Evolutionary conservation across 1,140 invertebrate species (phyloP), one percentile per base, ranked within the genome.

Genomic region (Callitettix versicolor): DNA sequence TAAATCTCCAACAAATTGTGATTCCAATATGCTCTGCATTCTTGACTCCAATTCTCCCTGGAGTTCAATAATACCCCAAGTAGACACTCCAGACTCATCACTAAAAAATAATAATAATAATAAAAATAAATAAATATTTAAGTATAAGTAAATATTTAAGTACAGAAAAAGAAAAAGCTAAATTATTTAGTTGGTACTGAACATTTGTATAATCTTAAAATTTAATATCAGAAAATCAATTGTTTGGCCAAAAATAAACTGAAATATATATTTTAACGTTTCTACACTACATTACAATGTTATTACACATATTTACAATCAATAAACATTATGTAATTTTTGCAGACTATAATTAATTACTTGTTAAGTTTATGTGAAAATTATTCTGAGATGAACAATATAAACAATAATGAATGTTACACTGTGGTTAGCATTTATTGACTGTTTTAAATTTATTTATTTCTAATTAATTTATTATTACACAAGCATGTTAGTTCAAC

Each of bases 21-120:
- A 76, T 38, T 79, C 69, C 38, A 78, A 65, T 11, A 68, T 62
- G 38, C 76, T 70, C 11, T 78, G 71, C 30, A 78, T 75, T 56
- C 80, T 72, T 21, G 79, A 79, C 68, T 87, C 83, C 11, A 94
- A 65, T 62, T 91, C 85, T 5, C 90, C 91, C 67, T 94, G 89
- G 1, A 94, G 66, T 66, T 94, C 91, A 24, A 94, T 73, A 38
- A 91, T 82, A 0, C 82, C 82, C 85, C 86, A 92, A 63, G 88
- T 82, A 14, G 64, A 41, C 11, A 63, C 12, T 14, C 64, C 58
- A 46, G 65, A 63, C 34, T 63, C 59, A 26, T 60, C 30, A 34
- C 51, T 49, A 34, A 33, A 51, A 57, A 5, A 51, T 3, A 51
- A 20, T 20, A 41, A 17, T 17, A 20, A 17, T 15, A 12, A 4